phyloP scores from a whole-genome alignment of 2,113 vertebrate species.

The Cryptotis parvus region DNA sequence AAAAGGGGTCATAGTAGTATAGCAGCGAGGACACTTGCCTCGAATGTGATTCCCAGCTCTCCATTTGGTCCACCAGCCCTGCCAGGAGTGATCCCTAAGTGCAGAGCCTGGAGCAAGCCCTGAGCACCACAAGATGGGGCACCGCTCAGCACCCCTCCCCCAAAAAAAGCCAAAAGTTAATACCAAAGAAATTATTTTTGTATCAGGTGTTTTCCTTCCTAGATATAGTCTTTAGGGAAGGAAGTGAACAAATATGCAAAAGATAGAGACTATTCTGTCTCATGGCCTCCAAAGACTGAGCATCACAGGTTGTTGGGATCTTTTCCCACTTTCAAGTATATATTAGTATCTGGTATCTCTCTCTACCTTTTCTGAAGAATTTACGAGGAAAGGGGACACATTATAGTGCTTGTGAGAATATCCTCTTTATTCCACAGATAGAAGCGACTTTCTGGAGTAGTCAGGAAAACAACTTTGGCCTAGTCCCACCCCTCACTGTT shows the following conservation, averaged over 20 bases:
- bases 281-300: neutral
- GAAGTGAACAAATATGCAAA: constrained; percentile 7
- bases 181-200: neutral
- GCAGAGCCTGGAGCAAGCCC: no score
- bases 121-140: no score
- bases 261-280: constrained; percentile 19
- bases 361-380: neutral
- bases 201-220: constrained; percentile 37
- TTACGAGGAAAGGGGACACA: constrained; percentile 31
- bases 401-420: constrained; percentile 44
- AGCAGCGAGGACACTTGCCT: no score
- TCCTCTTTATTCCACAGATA: constrained; percentile 67
- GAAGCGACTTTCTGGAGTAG: constrained; percentile 44
- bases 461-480: neutral
- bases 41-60: no score
- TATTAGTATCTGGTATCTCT: neutral
- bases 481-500: neutral
- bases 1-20: no score
- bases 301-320: neutral
- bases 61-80: no score
- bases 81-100: no score
- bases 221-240: constrained; percentile 6
- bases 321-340: neutral
- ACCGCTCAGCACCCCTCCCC: no score
- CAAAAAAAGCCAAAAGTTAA: no score